Conservation (phyloP, 1,140 invertebrate species). For the Caenorhabditis latens region DNA sequence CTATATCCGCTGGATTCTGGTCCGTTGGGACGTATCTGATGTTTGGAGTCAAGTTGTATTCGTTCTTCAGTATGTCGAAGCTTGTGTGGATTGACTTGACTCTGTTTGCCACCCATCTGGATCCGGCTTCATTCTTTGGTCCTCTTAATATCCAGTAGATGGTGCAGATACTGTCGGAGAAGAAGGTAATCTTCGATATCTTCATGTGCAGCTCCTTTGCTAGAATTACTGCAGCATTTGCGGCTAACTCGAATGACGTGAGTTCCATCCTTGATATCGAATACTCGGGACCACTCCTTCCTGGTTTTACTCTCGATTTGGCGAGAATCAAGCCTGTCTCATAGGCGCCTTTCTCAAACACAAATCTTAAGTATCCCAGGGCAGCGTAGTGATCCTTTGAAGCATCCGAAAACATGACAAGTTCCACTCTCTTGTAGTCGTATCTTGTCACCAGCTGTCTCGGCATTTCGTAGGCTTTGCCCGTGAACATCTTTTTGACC, state of each 20-base stretch:
- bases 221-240: neutral
- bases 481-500: neutral
- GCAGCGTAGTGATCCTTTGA: slow-evolving; percentile 12
- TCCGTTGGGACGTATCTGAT: slow-evolving; percentile 12
- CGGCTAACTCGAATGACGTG: neutral
- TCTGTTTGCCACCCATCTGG: neutral
- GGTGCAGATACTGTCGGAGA: neutral
- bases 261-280: slow-evolving; percentile 46
- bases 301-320: slow-evolving; percentile 5
- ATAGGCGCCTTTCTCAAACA: neutral
- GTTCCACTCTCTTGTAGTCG: neutral
- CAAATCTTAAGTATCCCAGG: neutral
- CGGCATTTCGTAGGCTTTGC: neutral
- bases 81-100: neutral
- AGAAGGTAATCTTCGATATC: neutral
- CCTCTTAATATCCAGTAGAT: neutral
- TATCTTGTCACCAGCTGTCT: neutral
- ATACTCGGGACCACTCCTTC: neutral
- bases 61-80: neutral
- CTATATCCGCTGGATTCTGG: slow-evolving; percentile 49
- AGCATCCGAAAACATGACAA: slow-evolving; percentile 29
- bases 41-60: neutral
- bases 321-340: neutral
- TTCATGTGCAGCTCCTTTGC: neutral
- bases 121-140: neutral